These are phyloP conservation scores for Apodemus agrarius DNA, from an alignment of 2,797 vertebrate species.

Conservation along the genomic window DNA sequence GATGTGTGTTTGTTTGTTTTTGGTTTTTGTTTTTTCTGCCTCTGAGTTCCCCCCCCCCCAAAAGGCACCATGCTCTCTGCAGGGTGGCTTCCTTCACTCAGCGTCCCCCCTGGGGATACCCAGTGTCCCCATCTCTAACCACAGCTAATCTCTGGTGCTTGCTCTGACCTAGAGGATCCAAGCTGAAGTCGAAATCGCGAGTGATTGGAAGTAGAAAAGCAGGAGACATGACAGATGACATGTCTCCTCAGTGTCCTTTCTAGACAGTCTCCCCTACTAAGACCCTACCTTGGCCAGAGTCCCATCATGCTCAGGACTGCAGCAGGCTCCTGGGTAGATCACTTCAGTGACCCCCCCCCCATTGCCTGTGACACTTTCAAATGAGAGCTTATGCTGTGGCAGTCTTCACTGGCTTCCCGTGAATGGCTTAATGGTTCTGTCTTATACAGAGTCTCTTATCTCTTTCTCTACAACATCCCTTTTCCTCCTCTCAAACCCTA, in stretches of 20 bases:
- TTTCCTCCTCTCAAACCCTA: background rate
- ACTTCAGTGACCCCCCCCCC: background rate
- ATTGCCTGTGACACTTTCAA: background rate
- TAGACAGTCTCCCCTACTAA: background rate
- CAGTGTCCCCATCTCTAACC: background rate
- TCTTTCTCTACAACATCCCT: background rate
- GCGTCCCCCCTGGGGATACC: background rate
- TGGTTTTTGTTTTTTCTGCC: background rate
- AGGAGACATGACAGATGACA: background rate
- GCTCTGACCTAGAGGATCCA: background rate
- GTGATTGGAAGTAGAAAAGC: background rate
- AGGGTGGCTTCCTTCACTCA: background rate
- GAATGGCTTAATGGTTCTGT: background rate
- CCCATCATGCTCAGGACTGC: rapidly evolving
- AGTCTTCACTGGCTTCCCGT: background rate
- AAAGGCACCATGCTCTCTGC: background rate
- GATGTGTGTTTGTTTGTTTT: too few relatives aligned
- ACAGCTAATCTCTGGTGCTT: background rate
- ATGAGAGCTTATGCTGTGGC: background rate
- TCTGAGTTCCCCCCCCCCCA: background rate
- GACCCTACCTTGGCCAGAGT: background rate
- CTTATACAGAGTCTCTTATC: background rate
- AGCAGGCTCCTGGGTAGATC: background rate
- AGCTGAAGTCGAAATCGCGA: background rate
- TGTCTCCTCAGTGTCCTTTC: background rate